A percentile compares a stretch with the other conserved stretches of the same genome.
These are phyloP conservation scores for Tympanuchus pallidicinctus DNA, from an alignment of 2,113 vertebrate species.

Conservation along the genomic window DNA sequence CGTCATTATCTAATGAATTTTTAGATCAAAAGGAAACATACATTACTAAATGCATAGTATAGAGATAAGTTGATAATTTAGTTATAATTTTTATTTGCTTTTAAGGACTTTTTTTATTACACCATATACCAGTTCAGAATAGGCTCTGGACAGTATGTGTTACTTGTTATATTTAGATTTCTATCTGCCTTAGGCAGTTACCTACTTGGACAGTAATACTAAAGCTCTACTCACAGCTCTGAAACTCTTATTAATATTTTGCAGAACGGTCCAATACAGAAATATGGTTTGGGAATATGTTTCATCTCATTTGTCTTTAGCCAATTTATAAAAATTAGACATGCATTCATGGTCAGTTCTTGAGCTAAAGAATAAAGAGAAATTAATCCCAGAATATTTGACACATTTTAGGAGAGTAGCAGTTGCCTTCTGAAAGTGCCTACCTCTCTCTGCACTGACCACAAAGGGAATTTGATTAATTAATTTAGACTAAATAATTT, in stretches of 20 bases:
- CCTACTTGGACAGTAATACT: not conserved
- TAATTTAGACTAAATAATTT: not conserved
- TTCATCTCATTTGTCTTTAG: not conserved
- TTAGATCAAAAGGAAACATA: constrained; percentile 40
- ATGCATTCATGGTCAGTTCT: not conserved
- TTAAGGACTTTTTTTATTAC: not conserved
- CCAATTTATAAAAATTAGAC: not conserved
- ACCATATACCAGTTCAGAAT: not conserved
- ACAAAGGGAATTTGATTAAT: not conserved
- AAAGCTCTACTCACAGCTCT: not conserved
- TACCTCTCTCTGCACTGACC: not conserved
- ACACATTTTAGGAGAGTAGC: not conserved
- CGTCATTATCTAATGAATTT: constrained; percentile 66
- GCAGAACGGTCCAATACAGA: not conserved
- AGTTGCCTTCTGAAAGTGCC: not conserved
- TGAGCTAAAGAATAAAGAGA: not conserved
- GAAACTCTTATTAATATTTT: not conserved
- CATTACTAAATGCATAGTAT: not conserved
- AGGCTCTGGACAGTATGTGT: not conserved
- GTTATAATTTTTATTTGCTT: not conserved
- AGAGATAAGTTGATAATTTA: not conserved
- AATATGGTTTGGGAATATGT: not conserved
- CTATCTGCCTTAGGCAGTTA: not conserved
- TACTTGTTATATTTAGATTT: not conserved
- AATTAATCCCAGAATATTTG: not conserved